Base-by-base conservation (phyloP, 2,888 invertebrate species). In the Hybos culiciformis region DNA sequence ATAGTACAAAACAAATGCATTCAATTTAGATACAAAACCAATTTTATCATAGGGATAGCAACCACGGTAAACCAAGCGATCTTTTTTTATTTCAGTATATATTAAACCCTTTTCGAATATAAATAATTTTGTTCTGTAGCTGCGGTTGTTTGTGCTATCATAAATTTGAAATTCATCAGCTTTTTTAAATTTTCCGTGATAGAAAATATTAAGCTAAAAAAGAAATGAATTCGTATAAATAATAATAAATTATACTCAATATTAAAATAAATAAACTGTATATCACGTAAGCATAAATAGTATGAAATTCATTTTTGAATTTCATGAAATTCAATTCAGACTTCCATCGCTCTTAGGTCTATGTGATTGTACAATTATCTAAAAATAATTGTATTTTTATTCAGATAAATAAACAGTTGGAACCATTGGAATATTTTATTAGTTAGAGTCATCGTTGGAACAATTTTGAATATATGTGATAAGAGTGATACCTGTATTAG, bases 61-160 rank as follows among this genome's bases (percentile, higher is more conserved):
- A 0, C 66, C 66, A 26, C 62, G 66, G 42, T 60, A 66, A 42
- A 62, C 39, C 46, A 66, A 45, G 17, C 56, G 52, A 44, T 62
- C 61, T 31, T 63, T 63, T 46, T 60, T 61, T 19, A 62, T 61
- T 53, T 66, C 66, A 14, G 66, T 62, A 38, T 63, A 66, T 17
- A 66, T 60, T 15, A 66, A 55, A 44, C 62, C 63, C 48, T 64
- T 64, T 45, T 66, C 66, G 42, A 66, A 66, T 24, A 66, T 60
- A 43, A 66, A 66, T 1, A 62, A 60, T 43, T 65, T 64, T 31
- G 58, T 58, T 12, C 59, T 56, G 48, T 63, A 66, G 39, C 48
- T 56, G 3, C 63, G 59, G 39, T 60, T 60, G 1, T 56, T 48
- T 15, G 54, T 60, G 36, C 58, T 55, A 51, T 66, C 66, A 45